Conservation (phyloP, 2,888 invertebrate species). For the Phasia obesa region DNA sequence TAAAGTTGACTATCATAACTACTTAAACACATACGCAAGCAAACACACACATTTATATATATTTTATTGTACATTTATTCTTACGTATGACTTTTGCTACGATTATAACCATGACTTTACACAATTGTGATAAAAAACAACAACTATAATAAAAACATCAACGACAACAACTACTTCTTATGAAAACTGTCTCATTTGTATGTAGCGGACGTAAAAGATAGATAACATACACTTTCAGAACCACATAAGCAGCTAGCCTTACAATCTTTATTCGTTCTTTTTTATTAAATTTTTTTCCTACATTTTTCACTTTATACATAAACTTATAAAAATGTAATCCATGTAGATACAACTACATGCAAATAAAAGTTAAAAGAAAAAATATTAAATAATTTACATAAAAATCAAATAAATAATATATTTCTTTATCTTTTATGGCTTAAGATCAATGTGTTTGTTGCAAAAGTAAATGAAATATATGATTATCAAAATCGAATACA, state of each 20-base stretch:
- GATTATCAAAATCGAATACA: not conserved
- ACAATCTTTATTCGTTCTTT: not conserved
- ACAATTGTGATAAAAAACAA: slow-evolving; percentile 10
- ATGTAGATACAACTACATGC: slow-evolving; percentile 42
- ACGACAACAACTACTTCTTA: slow-evolving; percentile 11
- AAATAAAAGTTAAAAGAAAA: slow-evolving; percentile 8
- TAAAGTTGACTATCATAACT: slow-evolving; percentile 32
- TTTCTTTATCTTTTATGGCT: slow-evolving; percentile 15
- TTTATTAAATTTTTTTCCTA: not conserved
- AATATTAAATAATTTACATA: slow-evolving; percentile 42
- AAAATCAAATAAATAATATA: slow-evolving; percentile 41
- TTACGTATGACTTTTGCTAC: slow-evolving; percentile 32
- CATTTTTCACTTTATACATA: slow-evolving; percentile 1
- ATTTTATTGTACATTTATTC: slow-evolving; percentile 2
- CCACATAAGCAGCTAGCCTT: not conserved
- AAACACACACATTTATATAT: slow-evolving; percentile 3
- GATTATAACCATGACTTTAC: slow-evolving; percentile 39
- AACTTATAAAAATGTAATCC: slow-evolving; percentile 40
- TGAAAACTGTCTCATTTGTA: slow-evolving; percentile 7
- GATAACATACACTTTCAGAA: slow-evolving; percentile 8
- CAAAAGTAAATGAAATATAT: slow-evolving; percentile 17
- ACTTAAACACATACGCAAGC: slow-evolving; percentile 1
- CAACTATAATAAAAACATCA: not conserved
- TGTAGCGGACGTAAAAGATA: slow-evolving; percentile 11
- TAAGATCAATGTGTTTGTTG: not conserved